Evolutionary conservation across 1,140 invertebrate genomes (phyloP).

Genomic region (Myzus persicae): DNA sequence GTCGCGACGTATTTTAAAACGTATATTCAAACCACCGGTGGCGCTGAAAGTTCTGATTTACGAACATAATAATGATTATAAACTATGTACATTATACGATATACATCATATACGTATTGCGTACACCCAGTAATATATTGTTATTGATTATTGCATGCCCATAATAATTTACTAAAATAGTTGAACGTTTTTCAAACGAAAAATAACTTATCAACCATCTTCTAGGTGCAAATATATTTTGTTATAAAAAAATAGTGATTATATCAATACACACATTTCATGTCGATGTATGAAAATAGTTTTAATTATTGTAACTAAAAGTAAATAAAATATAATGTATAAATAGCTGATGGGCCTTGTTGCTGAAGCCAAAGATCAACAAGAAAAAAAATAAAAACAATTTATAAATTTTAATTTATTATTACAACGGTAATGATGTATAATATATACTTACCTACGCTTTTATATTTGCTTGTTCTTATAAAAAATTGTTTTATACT

Average conservation of each 20-base stretch:
- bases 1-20: slow-evolving; percentile 15
- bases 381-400: too few relatives aligned
- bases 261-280: too few relatives aligned
- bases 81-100: not conserved
- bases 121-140: not conserved
- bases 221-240: too few relatives aligned
- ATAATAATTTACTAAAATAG: not conserved
- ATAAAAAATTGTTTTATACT: not conserved
- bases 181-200: not conserved
- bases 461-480: not conserved
- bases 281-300: too few relatives aligned
- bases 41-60: slow-evolving; percentile 21
- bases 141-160: not conserved
- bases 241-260: too few relatives aligned
- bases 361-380: too few relatives aligned
- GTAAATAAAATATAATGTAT: too few relatives aligned
- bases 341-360: too few relatives aligned
- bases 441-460: not conserved
- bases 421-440: not conserved
- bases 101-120: not conserved
- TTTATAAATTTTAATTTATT: not conserved
- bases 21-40: slow-evolving; percentile 27
- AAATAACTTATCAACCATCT: too few relatives aligned
- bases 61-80: not conserved
- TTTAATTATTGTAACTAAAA: too few relatives aligned